Percentiles rank a stretch among this genome's conserved stretches.
Evolutionary conservation across 2,797 vertebrate species (phyloP).

Genomic region (Spheniscus humboldti): DNA sequence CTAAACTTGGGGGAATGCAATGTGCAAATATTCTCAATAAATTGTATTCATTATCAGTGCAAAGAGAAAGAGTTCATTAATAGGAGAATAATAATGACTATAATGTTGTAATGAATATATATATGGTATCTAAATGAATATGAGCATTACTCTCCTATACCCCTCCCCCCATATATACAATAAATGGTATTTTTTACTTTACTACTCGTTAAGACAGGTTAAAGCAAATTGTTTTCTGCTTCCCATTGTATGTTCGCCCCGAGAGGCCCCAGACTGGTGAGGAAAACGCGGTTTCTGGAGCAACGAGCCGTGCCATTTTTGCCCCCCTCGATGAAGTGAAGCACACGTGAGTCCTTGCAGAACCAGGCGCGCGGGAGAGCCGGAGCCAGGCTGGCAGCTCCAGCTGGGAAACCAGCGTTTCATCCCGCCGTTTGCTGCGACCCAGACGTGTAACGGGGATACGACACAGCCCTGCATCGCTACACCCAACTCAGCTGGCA

Average conservation of each 20-base stretch:
- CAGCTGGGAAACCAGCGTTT: neutral
- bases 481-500: neutral
- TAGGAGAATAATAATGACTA: neutral
- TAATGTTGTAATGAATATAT: neutral
- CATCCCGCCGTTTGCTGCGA: fast-evolving
- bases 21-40: neutral
- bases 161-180: fast-evolving
- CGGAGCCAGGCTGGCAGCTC: neutral
- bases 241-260: fast-evolving
- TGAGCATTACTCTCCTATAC: neutral
- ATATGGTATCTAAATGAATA: neutral
- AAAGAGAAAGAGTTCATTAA: neutral
- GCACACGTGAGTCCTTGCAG: fast-evolving
- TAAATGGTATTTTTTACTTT: neutral
- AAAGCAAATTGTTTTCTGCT: neutral
- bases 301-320: neutral
- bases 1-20: neutral
- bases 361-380: neutral
- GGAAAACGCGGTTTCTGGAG: neutral
- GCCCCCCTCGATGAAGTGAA: neutral
- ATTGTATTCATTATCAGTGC: neutral
- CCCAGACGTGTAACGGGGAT: fast-evolving
- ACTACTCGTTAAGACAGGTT: neutral
- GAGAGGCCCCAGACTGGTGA: neutral
- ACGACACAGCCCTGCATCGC: fast-evolving